Percentiles rank a stretch among this genome's conserved stretches.
Conservation (phyloP, 1,140 invertebrate species). For the Phymastichus coffea region DNA sequence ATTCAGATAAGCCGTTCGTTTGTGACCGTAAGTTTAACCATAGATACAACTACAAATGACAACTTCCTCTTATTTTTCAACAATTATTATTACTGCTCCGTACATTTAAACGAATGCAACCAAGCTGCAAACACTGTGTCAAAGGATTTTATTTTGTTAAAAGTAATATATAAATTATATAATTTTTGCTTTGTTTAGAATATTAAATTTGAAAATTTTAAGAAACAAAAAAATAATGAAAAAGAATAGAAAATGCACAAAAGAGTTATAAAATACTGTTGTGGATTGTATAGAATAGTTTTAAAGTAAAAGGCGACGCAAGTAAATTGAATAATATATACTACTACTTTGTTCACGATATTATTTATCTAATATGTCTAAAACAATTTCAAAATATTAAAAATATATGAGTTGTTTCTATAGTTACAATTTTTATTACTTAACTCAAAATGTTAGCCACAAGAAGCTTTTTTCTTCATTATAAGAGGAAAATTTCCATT, state of each 20-base stretch:
- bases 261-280: constrained; percentile 45
- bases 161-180: constrained; percentile 11
- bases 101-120: constrained; percentile 30
- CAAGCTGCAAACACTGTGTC: constrained; percentile 43
- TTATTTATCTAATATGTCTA: constrained; percentile 24
- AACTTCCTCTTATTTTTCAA: constrained; percentile 44
- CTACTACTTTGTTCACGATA: constrained; percentile 23
- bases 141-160: constrained; percentile 40
- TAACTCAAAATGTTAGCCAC: too few species aligned
- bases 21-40: constrained; percentile 86
- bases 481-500: too few species aligned
- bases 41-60: constrained; percentile 57
- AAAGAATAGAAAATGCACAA: constrained; percentile 36
- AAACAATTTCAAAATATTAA: constrained; percentile 19
- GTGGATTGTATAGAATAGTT: constrained; percentile 39
- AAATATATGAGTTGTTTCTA: constrained; percentile 28
- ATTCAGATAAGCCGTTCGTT: constrained; percentile 86
- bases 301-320: constrained; percentile 36
- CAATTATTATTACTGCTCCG: constrained; percentile 26
- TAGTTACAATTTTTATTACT: constrained; percentile 25
- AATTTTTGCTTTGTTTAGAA: constrained; percentile 20
- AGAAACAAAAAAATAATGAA: constrained; percentile 24
- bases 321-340: constrained; percentile 19
- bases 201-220: constrained; percentile 13
- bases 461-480: too few species aligned